Evolutionary conservation across 2,888 invertebrate species (phyloP).

Genomic region (Electrophaes corylata): DNA sequence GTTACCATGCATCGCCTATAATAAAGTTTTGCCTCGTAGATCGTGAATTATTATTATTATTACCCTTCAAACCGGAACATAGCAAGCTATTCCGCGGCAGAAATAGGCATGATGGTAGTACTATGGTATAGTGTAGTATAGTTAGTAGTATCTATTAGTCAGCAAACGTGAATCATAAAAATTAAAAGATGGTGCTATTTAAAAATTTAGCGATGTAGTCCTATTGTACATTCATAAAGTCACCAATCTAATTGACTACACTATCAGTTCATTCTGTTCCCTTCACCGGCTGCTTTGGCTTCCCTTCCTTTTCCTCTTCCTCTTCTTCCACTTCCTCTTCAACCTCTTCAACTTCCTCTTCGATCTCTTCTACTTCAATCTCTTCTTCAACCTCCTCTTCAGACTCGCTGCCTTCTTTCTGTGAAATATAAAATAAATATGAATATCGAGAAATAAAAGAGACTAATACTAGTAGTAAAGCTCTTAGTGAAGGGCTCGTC

Average conservation of each 20-base stretch:
- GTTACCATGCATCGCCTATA: too few relatives aligned
- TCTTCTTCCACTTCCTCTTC: slow-evolving; percentile 24
- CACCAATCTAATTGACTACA: slow-evolving; percentile 15
- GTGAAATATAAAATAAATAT: slow-evolving; percentile 28
- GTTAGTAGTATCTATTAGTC: background rate
- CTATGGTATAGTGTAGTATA: too few relatives aligned
- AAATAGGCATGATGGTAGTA: too few relatives aligned
- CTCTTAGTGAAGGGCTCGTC: too few relatives aligned
- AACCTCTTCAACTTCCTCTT: slow-evolving; percentile 53
- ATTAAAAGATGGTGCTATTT: background rate
- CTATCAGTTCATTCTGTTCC: slow-evolving; percentile 52
- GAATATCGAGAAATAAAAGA: too few relatives aligned
- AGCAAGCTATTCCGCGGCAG: too few relatives aligned
- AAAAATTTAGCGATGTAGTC: too few relatives aligned
- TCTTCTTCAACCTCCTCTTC: slow-evolving; percentile 74
- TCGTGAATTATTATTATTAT: too few relatives aligned
- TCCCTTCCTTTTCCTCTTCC: slow-evolving; percentile 2
- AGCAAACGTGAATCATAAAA: background rate
- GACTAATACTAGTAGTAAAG: too few relatives aligned
- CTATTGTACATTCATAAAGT: slow-evolving; percentile 8
- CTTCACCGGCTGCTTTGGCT: slow-evolving; percentile 28
- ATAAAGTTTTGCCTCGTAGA: too few relatives aligned
- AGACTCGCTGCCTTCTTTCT: slow-evolving; percentile 73
- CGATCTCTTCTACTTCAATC: slow-evolving; percentile 75
- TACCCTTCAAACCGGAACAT: too few relatives aligned